Evolutionary conservation across 2,113 vertebrate genomes (phyloP), one percentile per base, ranked within the genome.

Genomic region (Coptodon bakossiorum): DNA sequence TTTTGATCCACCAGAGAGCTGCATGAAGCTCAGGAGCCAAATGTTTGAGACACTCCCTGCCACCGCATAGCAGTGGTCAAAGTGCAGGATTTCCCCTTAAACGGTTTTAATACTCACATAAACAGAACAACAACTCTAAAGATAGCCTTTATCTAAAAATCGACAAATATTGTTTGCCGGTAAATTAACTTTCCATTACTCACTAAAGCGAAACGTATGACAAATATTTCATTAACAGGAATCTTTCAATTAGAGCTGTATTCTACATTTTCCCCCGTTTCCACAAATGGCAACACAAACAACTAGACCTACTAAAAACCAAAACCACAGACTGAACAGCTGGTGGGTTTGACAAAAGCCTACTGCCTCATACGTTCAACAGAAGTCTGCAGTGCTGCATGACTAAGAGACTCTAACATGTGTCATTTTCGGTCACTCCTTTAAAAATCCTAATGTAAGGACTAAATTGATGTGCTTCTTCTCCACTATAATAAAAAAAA

Each of bases 301-400:
- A 52, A 59, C 9, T 13, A 7, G 4, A 43, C 34, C 50, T 52
- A 19, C 76, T 63, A 6, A 86, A 71, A 92, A 73, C 59, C 53
- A 63, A 59, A 88, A 54, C 57, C 22, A 73, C 56, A 80, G 56
- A 80, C 34, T 66, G 76, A 89, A 5, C 80, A 86, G 43, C 89
- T 76, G 79, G 45, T 7, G 61, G 78, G 22, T 86, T 86, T 86
- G 52, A 52, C 48, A 57, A 38, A 16, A 48, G 9, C 14, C 76
- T 56, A 14, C 24, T 45, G 86, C 73, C 66, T 83, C 36, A 63
- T 50, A 84, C 14, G 3, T 57, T 82, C 5, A 66, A 52, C 29
- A 85, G 12, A 81, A 56, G 43, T 84, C 45, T 59, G 38, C 14
- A 1, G 22, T 56, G 34, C 48, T 27, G 4, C 19, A 17, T 12